These are phyloP conservation scores for Coptodon bakossiorum DNA, from an alignment of 2,113 vertebrate species.

Conservation along the genomic window DNA sequence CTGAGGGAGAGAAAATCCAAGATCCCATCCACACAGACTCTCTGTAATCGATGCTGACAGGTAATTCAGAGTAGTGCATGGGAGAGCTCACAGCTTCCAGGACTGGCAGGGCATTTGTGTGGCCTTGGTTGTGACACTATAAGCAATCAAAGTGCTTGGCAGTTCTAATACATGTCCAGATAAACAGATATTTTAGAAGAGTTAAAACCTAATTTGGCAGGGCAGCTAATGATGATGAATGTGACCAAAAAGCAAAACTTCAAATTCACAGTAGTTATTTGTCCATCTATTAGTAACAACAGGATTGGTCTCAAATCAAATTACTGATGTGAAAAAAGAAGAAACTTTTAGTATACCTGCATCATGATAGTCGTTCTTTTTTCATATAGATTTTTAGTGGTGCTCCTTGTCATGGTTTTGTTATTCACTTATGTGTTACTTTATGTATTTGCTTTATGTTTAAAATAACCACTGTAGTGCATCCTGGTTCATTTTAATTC, in stretches of 20 bases:
- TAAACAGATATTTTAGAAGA: constrained; percentile 36
- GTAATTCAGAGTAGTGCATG: constrained; percentile 66
- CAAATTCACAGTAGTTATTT: neutral
- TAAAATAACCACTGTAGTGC: neutral
- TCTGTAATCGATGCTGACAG: constrained; percentile 76
- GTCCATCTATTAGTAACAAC: neutral
- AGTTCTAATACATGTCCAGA: constrained; percentile 28
- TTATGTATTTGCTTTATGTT: neutral
- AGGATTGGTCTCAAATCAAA: neutral
- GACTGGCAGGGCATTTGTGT: constrained; percentile 26
- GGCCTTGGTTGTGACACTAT: constrained; percentile 19
- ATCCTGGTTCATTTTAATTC: neutral
- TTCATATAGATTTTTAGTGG: neutral
- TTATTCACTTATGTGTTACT: neutral
- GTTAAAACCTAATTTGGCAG: constrained; percentile 22
- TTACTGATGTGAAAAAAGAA: neutral
- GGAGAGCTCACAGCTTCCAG: constrained; percentile 53
- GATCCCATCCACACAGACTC: constrained; percentile 67
- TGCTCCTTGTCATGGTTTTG: neutral
- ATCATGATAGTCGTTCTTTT: neutral
- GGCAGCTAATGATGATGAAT: constrained; percentile 14
- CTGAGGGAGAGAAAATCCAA: constrained; percentile 72
- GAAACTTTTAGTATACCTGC: neutral
- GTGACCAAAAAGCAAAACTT: constrained; percentile 4
- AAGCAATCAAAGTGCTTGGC: constrained; percentile 55